A percentile compares a stretch with the other conserved stretches of the same genome.
Conservation (phyloP, 2,888 invertebrate species). For the Sclerodermus sp. region DNA sequence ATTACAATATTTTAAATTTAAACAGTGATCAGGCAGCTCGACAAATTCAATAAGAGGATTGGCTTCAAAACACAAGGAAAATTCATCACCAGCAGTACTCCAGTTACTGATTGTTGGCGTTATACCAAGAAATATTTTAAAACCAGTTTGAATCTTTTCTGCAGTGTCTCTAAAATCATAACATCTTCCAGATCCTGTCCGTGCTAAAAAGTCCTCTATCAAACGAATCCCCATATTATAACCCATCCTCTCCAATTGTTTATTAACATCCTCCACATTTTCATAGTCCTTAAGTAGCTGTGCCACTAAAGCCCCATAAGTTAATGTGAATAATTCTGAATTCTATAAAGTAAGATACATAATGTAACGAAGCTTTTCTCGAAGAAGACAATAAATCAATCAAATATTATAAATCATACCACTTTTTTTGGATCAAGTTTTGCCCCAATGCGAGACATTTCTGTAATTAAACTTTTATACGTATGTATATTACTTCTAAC, state of each 20-base stretch:
- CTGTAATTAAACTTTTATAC: constrained; percentile 3
- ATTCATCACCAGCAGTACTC: constrained; percentile 94
- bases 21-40: constrained; percentile 84
- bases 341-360: constrained; percentile 65
- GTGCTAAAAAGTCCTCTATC: constrained; percentile 96
- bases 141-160: constrained; percentile 85
- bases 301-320: constrained; percentile 96
- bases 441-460: constrained; percentile 71
- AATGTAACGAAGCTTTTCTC: too few species aligned
- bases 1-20: constrained; percentile 86
- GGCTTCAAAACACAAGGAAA: constrained; percentile 90
- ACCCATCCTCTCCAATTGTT: constrained; percentile 92
- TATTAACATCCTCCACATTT: constrained; percentile 96
- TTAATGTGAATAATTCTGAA: constrained; percentile 93
- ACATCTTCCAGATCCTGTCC: constrained; percentile 87
- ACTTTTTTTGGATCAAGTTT: constrained; percentile 78
- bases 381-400: too few species aligned
- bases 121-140: constrained; percentile 71
- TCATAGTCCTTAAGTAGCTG: constrained; percentile 97
- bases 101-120: constrained; percentile 92
- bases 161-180: constrained; percentile 96
- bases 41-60: constrained; percentile 98
- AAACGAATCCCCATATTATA: constrained; percentile 98
- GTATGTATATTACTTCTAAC: too few species aligned
- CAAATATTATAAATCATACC: too few species aligned